Base-by-base conservation (phyloP, 2,888 invertebrate species). In the Drosophila subsilvestris region DNA sequence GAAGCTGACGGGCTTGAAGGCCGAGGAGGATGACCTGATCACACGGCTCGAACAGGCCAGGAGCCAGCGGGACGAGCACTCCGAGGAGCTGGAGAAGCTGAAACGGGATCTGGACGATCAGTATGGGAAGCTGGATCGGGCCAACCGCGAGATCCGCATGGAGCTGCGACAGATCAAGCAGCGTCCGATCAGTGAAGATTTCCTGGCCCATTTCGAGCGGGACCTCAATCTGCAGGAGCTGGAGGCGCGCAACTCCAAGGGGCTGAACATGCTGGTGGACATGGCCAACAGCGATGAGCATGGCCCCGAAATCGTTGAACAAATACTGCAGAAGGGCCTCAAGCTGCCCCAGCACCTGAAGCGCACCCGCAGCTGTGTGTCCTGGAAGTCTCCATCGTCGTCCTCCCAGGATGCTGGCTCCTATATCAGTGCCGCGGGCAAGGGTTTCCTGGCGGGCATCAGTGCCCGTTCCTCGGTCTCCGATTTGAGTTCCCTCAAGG, bases 211-310 rank as follows among this genome's bases (percentile, higher is more conserved):
- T 9, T 91, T 81, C 61, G 90, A 91, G 37, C 86, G 85, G 80
- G 95, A 95, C 72, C 92, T 95, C 27, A 92, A 93, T 54, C 90
- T 94, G 10, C 93, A 93, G 18, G 94, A 94, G 78, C 79, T 95
- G n/a, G 93, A 93, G 84, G 94, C 94, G 68, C 93, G 93, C 17
- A 95, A 95, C 82, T 92, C 92, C 22, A 91, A 92, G 51, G 93
- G 93, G 0, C 86, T 95, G 3, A 94, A 94, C 78, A 92, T 93
- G 51, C 86, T 95, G 12, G 90, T 93, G 0, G 94, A 94, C 82
- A 91, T 95, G 74, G 90, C 92, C 1, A 89, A 90, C 25, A 83
- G 69, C 10, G 74, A 85, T 20, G 85, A 82, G 10, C 71, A 91
- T 51, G 90, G 90, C 0, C 87, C 91, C 1, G 80, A 90, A 25